These are phyloP conservation scores for Lipotes vexillifer DNA, from an alignment of 2,113 vertebrate genomes.

Conservation along the genomic window DNA sequence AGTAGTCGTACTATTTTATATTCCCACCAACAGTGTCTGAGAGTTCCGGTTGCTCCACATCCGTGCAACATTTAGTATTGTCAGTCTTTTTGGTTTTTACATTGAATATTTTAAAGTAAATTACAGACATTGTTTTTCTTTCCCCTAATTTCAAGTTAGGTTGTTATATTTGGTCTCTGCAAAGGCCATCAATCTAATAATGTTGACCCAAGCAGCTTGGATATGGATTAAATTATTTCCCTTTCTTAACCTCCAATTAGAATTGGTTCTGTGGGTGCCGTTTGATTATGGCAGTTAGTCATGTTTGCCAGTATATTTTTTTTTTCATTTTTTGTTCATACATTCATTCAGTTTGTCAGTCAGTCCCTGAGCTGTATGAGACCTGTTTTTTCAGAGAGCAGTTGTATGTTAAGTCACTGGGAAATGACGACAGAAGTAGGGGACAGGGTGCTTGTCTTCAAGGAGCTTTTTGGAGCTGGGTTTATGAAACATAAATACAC, in stretches of 20 bases:
- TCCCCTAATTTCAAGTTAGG: neutral
- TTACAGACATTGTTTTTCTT: neutral
- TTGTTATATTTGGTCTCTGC: neutral
- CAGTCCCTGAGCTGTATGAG: neutral
- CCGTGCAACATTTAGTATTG: neutral
- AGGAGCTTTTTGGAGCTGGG: constrained; percentile 7
- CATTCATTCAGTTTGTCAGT: neutral
- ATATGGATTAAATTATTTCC: neutral
- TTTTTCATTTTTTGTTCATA: neutral
- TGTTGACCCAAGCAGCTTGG: neutral
- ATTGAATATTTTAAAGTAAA: neutral
- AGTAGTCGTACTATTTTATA: neutral
- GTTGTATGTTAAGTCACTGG: neutral
- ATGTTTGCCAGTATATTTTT: neutral
- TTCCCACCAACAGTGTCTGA: neutral
- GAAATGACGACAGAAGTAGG: neutral
- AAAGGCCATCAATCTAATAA: neutral
- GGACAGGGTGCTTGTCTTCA: neutral
- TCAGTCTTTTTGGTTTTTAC: neutral
- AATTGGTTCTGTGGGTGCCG: neutral
- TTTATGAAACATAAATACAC: constrained; percentile 16
- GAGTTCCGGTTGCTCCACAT: neutral
- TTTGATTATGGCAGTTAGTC: neutral
- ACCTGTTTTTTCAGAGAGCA: neutral
- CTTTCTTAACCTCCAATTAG: neutral